Conservation (phyloP, 2,113 vertebrate genomes). For the Quiscalus mexicanus region DNA sequence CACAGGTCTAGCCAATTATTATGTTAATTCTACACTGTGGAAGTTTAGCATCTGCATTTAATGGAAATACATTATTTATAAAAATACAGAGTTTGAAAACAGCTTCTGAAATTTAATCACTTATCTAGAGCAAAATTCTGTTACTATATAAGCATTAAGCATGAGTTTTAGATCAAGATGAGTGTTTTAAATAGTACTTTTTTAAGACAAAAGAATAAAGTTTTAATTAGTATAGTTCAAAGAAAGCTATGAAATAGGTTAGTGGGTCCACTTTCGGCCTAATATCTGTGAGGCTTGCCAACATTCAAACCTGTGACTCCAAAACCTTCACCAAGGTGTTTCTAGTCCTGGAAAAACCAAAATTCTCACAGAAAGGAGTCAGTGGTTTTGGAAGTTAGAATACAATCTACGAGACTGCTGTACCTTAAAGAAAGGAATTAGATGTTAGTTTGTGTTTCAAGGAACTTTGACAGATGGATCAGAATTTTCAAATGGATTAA, state of each 20-base stretch:
- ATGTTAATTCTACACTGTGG: neutral
- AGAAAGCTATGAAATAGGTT: neutral
- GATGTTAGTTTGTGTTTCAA: neutral
- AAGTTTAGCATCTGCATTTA: conserved; percentile 20
- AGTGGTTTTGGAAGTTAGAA: neutral
- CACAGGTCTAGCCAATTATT: neutral
- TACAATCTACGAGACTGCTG: neutral
- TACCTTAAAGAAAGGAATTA: neutral
- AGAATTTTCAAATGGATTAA: neutral
- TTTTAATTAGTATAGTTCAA: neutral
- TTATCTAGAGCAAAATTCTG: neutral
- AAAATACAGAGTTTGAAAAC: neutral
- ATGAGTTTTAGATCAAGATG: neutral
- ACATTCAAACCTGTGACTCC: neutral
- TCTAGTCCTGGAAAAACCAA: neutral
- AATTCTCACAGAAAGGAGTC: neutral
- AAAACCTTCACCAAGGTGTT: neutral
- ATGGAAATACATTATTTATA: neutral
- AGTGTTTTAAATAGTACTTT: neutral
- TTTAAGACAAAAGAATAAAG: neutral
- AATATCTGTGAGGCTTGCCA: neutral
- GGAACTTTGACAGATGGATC: neutral
- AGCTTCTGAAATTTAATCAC: neutral
- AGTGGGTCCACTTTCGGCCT: neutral
- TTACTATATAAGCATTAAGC: neutral